Evolutionary conservation across 2,888 invertebrate genomes (phyloP).

Genomic region (Drosophila subquinaria): DNA sequence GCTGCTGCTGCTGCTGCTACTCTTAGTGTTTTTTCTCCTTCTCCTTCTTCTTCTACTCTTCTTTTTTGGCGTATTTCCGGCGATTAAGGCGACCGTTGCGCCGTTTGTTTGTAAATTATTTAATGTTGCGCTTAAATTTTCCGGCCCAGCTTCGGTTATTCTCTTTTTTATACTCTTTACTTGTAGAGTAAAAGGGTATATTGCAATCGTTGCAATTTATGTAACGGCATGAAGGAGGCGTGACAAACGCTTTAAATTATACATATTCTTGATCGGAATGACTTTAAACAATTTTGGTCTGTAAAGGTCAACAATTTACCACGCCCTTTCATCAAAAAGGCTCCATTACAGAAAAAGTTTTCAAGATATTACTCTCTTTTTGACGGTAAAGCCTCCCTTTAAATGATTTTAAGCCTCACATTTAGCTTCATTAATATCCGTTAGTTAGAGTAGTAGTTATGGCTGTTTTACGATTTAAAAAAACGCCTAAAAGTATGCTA

Average conservation of each 20-base stretch:
- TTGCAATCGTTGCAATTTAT: neutral
- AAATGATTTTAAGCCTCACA: too few species aligned
- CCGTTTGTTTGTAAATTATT: slow-evolving; percentile 82
- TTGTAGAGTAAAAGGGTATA: neutral
- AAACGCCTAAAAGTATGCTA: too few species aligned
- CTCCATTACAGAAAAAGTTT: too few species aligned
- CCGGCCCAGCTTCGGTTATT: slow-evolving; percentile 64
- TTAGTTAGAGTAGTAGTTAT: too few species aligned
- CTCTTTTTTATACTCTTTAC: neutral
- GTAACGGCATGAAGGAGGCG: neutral
- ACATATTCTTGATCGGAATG: slow-evolving; percentile 12
- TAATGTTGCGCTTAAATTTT: slow-evolving; percentile 82
- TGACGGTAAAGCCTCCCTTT: too few species aligned
- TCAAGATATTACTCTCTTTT: too few species aligned
- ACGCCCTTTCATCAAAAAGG: too few species aligned
- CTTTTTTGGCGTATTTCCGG: slow-evolving; percentile 67
- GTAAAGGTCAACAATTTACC: too few species aligned
- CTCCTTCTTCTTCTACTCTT: slow-evolving; percentile 23
- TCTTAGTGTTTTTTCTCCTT: slow-evolving; percentile 18
- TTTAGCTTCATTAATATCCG: too few species aligned
- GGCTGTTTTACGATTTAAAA: too few species aligned
- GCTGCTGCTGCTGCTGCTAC: slow-evolving; percentile 5
- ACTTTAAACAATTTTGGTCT: too few species aligned
- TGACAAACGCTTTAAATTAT: neutral
- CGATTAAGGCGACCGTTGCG: slow-evolving; percentile 75